Evolutionary conservation across 2,888 invertebrate species (phyloP).

Genomic region (Ramazzottius varieornatus): DNA sequence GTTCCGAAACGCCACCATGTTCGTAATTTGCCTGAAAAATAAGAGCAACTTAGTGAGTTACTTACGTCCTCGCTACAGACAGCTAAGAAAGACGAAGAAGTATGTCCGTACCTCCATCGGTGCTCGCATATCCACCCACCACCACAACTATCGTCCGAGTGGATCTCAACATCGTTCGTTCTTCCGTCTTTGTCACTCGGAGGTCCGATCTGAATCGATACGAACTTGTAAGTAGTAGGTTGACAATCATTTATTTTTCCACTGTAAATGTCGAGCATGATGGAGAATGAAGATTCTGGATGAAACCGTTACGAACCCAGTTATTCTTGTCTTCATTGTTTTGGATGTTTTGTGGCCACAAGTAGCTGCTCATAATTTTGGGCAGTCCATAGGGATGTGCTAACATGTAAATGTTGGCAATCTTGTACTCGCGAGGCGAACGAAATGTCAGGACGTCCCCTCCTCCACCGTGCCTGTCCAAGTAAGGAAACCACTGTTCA

Average conservation of each 20-base stretch:
- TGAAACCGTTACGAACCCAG: no score
- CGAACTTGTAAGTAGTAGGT: no score
- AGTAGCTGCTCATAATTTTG: constrained; percentile 59
- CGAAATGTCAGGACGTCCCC: neutral
- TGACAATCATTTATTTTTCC: no score
- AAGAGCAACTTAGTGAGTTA: neutral
- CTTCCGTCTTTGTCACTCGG: neutral
- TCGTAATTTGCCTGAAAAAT: constrained; percentile 33
- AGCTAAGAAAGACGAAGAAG: neutral
- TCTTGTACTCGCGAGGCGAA: neutral
- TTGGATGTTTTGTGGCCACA: constrained; percentile 30
- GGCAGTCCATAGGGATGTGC: constrained; percentile 54
- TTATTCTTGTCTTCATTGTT: constrained; percentile 8
- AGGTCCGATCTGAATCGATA: neutral
- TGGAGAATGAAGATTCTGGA: no score
- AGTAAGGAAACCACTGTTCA: no score
- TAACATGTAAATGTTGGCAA: constrained; percentile 55
- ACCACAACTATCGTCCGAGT: neutral
- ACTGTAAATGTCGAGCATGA: no score
- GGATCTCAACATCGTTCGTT: no score
- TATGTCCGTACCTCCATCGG: neutral
- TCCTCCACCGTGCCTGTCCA: neutral
- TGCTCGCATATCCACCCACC: neutral
- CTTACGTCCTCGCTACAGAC: neutral
- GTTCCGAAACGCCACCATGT: constrained; percentile 51